Evolutionary conservation across 2,113 vertebrate species (phyloP).

Genomic region (Siphamia tubifer): DNA sequence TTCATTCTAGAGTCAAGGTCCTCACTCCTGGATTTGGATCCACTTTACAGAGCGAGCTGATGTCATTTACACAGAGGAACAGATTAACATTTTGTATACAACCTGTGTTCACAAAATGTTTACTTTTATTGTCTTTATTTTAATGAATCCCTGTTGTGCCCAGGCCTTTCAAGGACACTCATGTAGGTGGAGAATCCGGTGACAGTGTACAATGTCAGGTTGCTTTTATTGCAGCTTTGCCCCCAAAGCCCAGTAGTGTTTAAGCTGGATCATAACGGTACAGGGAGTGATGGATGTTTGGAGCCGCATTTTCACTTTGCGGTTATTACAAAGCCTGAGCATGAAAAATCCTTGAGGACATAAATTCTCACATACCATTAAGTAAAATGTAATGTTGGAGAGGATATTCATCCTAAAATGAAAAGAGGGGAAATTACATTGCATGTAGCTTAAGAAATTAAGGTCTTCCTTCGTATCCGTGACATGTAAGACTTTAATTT

Average conservation of each 20-base stretch:
- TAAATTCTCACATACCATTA: constrained; percentile 52
- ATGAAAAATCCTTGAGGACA: constrained; percentile 32
- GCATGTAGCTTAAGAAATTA: constrained; percentile 14
- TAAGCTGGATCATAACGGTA: constrained; percentile 52
- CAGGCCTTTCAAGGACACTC: constrained; percentile 11
- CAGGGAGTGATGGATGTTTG: constrained; percentile 45
- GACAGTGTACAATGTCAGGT: constrained; percentile 61
- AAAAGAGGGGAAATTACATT: constrained; percentile 24
- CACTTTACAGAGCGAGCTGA: background rate
- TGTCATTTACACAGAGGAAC: background rate
- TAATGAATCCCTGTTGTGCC: constrained; percentile 26
- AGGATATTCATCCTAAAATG: constrained; percentile 35
- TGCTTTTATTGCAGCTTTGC: constrained; percentile 55
- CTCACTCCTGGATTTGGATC: no score
- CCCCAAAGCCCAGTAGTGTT: constrained; percentile 58
- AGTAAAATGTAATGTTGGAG: constrained; percentile 50
- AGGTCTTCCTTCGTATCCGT: constrained; percentile 14
- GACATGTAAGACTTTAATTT: background rate
- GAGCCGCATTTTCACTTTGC: constrained; percentile 25
- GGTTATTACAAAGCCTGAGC: constrained; percentile 41
- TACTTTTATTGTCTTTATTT: constrained; percentile 17
- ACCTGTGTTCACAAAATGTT: no score
- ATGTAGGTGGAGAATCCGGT: constrained; percentile 37
- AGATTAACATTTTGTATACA: background rate
- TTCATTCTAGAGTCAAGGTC: no score